Evolutionary conservation across 2,113 vertebrate genomes (phyloP).

Genomic region (Ardeotis arabs): DNA sequence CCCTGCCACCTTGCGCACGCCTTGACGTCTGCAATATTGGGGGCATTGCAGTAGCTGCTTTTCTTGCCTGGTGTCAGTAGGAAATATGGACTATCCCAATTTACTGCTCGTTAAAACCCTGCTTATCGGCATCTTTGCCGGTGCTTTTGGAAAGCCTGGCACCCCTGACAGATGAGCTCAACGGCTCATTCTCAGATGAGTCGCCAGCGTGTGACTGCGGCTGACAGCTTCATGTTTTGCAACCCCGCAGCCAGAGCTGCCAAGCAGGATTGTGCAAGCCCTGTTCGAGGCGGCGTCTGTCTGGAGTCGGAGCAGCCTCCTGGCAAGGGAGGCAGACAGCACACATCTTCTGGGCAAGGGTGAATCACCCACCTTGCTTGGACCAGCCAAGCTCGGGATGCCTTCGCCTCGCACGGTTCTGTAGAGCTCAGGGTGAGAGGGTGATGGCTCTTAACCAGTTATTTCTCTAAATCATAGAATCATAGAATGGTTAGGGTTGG

Average conservation of each 20-base stretch:
- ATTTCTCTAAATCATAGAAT: neutral
- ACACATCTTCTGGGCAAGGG: neutral
- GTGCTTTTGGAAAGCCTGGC: neutral
- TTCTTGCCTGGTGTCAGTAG: neutral
- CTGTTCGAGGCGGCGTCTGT: neutral
- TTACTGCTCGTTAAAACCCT: neutral
- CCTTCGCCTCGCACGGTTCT: neutral
- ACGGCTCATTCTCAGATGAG: neutral
- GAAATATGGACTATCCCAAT: neutral
- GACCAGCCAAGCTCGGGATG: rapidly evolving
- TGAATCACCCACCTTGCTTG: neutral
- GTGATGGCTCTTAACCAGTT: neutral
- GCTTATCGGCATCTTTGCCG: rapidly evolving
- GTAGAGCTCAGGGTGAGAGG: neutral
- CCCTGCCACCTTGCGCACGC: rapidly evolving
- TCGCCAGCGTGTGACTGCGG: neutral
- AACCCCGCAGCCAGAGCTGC: neutral
- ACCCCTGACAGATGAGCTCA: neutral
- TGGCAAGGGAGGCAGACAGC: neutral
- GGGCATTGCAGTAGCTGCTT: neutral
- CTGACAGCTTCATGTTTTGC: neutral
- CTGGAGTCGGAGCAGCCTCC: neutral
- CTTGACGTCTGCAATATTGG: rapidly evolving
- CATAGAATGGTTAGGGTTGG: no score
- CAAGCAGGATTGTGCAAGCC: neutral